Evolutionary conservation across 2,888 invertebrate genomes (phyloP), one percentile per base, ranked within the genome.

Genomic region (Lucinisca nassula): DNA sequence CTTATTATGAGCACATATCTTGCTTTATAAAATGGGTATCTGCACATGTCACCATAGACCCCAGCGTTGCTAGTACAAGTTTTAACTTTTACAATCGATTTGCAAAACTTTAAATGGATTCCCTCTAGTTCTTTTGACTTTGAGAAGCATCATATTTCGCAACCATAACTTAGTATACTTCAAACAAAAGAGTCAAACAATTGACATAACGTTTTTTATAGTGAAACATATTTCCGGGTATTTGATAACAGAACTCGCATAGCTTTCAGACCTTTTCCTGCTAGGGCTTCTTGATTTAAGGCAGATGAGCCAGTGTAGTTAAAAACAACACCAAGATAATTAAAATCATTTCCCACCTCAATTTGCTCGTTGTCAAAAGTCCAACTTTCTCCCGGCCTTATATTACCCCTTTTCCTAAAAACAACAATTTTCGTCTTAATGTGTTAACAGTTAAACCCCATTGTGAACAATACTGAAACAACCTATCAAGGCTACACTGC

Each of bases 241-340:
- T 79, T 78, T 14, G 30, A n/a, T 17, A 79, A 35, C 24, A 82
- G 51, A 27, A 61, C n/a, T n/a, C 38, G 55, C 61, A 82, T 49
- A n/a, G 82, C 82, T 45, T 82, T 75, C 27, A 82, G 75, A 14
- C 58, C 81, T 55, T 81, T 74, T 8, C 61, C 45, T n/a, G 35
- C 1, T 35, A 40, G 1, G 12, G 3, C 21, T n/a, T 21, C 51
- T 21, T 51, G 51, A 21, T 51, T 51, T 51, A 51, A 51, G 21
- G 3, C 21, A 51, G 21, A 51, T 51, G 21, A 51, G n/a, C n/a
- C n/a, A n/a, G 45, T 45, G 45, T 45, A 45, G 45, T 45, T 45
- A 45, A 45, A 45, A 8, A 45, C 45, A 17, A 45, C 45, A 12
- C 45, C 45, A 45, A 45, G 45, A 17, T 45, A 45, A 45, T 45